Base-by-base conservation (phyloP, 1,140 invertebrate genomes). In the Drosophila takahashii region DNA sequence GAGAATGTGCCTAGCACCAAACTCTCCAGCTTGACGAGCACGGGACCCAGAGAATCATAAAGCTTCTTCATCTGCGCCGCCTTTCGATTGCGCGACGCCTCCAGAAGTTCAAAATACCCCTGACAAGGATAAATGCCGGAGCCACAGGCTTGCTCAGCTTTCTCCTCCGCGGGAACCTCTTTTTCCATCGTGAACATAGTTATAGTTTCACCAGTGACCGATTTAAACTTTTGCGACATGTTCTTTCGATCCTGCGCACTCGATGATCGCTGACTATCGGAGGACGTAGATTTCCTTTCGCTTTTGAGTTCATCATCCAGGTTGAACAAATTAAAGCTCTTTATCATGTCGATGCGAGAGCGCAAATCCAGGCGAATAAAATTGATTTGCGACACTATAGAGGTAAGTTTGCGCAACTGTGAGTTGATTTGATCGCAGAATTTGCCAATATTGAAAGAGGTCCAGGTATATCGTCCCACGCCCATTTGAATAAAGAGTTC, bases 1-100 rank as follows among this genome's bases (percentile, higher is more conserved):
- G 94, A 95, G 36, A 94, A 94, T 1, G 95, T 95, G 44, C 94
- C 94, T 16, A 96, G 90, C 0, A 96, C 95, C 8, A 96, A 81
- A 73, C 95, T 96, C 92, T 98, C 97, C 69, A 98, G 92, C 92
- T 98, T 98, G 52, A 95, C 95, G 1, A 98, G 91, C 44, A 97
- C 94, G 0, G 96, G 96, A 0, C 95, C 95, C 26, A 96, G 94
- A 1, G 95, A 95, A 39, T 95, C 93, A 80, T 97, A 97, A 4
- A 95, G 94, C 32, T 95, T 94, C 1, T 94, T 93, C 91, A 98
- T 94, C 7, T 93, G 90, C 1, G 94, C 94, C 11, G 96, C 92
- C 45, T 95, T 94, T 71, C 95, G 94, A 3, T 94, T 94, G 3
- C 96, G 93, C 44, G 95, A 93, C n/a, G 92, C 92, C 64, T 96